Conservation (phyloP, 2,888 invertebrate genomes). For the Ochropleura leucogaster region DNA sequence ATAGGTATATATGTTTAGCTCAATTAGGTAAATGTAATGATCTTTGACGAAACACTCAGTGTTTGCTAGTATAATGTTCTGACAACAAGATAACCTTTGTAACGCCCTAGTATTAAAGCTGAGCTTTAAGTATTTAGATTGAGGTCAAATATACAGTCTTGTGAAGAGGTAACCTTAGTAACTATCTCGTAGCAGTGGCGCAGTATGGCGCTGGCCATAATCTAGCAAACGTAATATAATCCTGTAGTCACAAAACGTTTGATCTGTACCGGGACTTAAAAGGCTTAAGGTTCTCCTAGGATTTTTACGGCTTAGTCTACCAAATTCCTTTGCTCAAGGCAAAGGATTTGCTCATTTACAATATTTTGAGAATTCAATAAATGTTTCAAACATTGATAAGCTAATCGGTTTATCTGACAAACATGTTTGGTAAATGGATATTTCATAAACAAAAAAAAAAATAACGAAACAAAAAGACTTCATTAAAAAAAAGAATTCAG, state of each 20-base stretch:
- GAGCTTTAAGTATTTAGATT: conserved; percentile 6
- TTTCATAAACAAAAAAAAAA: neutral
- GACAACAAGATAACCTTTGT: neutral
- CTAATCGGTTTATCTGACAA: neutral
- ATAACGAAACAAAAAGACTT: neutral
- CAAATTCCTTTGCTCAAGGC: neutral
- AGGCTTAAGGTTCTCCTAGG: neutral
- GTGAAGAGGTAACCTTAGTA: neutral
- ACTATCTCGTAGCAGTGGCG: too few relatives aligned
- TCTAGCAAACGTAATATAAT: neutral
- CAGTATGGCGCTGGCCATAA: neutral
- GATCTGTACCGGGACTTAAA: neutral
- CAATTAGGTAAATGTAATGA: neutral
- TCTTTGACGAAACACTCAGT: too few relatives aligned
- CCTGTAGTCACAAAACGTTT: neutral
- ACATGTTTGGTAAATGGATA: neutral
- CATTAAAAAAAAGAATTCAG: neutral
- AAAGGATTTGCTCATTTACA: neutral
- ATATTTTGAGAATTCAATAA: neutral
- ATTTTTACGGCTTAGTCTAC: neutral
- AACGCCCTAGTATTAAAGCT: neutral
- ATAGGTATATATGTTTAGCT: neutral
- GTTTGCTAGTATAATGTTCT: neutral
- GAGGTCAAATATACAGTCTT: conserved; percentile 27
- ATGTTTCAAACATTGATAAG: neutral